These are phyloP conservation scores for Camarhynchus parvulus DNA, from an alignment of 2,113 vertebrate genomes.

Conservation along the genomic window DNA sequence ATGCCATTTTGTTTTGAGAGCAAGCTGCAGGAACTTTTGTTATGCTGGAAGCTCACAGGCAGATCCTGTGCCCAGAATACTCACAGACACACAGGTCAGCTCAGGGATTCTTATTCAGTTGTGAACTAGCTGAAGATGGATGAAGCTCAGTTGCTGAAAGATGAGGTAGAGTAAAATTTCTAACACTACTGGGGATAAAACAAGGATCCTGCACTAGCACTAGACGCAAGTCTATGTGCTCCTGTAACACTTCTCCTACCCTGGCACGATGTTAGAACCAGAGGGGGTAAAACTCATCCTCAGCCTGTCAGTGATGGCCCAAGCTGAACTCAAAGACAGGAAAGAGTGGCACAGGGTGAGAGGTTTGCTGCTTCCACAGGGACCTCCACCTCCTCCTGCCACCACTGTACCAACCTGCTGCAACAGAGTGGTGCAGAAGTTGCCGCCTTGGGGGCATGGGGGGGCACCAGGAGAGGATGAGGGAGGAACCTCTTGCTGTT, in stretches of 20 bases:
- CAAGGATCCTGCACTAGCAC: not conserved
- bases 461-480: not conserved
- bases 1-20: not conserved
- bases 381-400: not conserved
- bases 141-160: not conserved
- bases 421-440: not conserved
- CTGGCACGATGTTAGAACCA: not conserved
- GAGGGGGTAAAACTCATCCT: not conserved
- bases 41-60: not conserved
- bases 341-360: rapidly evolving
- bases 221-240: rapidly evolving
- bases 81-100: not conserved
- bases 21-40: not conserved
- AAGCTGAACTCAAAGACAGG: not conserved
- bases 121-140: not conserved
- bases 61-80: not conserved
- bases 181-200: not conserved
- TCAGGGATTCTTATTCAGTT: not conserved
- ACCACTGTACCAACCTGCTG: not conserved
- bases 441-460: rapidly evolving
- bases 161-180: not conserved
- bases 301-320: not conserved
- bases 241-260: not conserved
- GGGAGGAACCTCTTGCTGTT: not conserved
- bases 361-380: not conserved